phyloP scores from a whole-genome alignment of 2,888 invertebrate species.

The Trichacis sp. region DNA sequence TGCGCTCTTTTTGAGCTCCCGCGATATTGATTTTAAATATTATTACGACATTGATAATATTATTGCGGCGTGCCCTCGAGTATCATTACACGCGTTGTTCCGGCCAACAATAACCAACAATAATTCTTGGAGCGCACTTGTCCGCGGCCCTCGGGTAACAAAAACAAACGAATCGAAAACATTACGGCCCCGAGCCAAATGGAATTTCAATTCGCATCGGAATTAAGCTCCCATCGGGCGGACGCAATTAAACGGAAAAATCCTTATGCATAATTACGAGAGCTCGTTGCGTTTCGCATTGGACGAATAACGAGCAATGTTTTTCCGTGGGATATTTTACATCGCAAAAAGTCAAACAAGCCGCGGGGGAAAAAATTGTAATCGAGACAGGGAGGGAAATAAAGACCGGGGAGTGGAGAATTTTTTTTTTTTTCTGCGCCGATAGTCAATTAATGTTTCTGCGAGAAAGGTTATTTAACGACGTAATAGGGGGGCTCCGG shows the following conservation, averaged over 20 bases:
- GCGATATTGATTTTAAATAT: constrained; percentile 33
- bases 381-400: not conserved
- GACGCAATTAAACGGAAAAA: not conserved
- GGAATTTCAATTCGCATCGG: not conserved
- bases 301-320: not conserved
- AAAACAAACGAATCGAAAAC: not conserved
- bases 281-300: not conserved
- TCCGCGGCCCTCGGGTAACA: not conserved
- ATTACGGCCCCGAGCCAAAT: not conserved
- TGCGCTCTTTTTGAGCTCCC: constrained; percentile 18
- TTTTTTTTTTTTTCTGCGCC: not conserved
- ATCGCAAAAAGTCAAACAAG: not conserved
- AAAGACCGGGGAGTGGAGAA: not conserved
- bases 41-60: constrained; percentile 21
- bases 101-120: not conserved
- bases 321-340: constrained; percentile 5
- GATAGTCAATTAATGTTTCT: not conserved
- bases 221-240: not conserved
- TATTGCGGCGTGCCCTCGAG: constrained; percentile 19
- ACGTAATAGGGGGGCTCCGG: constrained; percentile 10
- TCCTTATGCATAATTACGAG: constrained; percentile 1
- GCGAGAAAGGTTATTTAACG: constrained; percentile 8
- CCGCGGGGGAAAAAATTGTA: too few relatives aligned
- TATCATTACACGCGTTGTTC: constrained; percentile 19
- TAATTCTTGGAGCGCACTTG: not conserved